Conservation (phyloP, 2,797 vertebrate genomes). For the Clamator glandarius region DNA sequence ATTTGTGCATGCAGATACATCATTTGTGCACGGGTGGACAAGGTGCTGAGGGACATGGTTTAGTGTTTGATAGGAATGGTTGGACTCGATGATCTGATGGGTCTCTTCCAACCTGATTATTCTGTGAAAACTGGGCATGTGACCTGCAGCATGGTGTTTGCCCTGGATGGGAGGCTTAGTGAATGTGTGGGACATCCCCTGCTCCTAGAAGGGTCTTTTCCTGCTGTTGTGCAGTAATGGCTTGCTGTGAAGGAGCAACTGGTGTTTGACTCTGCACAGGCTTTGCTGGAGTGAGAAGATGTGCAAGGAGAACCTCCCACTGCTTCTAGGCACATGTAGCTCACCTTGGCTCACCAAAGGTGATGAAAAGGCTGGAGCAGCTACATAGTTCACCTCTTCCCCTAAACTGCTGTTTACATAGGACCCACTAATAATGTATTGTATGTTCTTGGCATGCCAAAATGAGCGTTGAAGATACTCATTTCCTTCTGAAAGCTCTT, state of each 20-base stretch:
- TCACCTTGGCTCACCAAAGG: too few species aligned
- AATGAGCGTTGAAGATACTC: fast-evolving
- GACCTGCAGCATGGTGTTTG: background rate
- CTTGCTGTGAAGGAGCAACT: background rate
- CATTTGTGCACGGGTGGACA: too few species aligned
- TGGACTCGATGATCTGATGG: too few species aligned
- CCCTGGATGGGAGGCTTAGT: background rate
- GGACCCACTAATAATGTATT: background rate
- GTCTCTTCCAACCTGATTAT: too few species aligned
- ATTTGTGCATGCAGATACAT: too few species aligned
- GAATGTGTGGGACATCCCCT: background rate
- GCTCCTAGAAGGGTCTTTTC: background rate
- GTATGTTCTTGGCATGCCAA: background rate
- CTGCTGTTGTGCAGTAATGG: too few species aligned
- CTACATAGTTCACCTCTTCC: background rate
- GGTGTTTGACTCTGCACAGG: background rate
- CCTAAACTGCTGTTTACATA: background rate
- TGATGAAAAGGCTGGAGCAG: background rate
- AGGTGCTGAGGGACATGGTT: too few species aligned
- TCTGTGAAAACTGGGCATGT: background rate
- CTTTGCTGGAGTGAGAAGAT: background rate
- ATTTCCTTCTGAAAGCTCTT: background rate
- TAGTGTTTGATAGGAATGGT: too few species aligned
- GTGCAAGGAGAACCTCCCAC: background rate
- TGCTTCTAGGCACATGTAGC: background rate